A percentile compares a stretch with the other conserved stretches of the same genome.
Evolutionary conservation across 2,888 invertebrate genomes (phyloP).

Genomic region (Zaprionus obscuricornis): DNA sequence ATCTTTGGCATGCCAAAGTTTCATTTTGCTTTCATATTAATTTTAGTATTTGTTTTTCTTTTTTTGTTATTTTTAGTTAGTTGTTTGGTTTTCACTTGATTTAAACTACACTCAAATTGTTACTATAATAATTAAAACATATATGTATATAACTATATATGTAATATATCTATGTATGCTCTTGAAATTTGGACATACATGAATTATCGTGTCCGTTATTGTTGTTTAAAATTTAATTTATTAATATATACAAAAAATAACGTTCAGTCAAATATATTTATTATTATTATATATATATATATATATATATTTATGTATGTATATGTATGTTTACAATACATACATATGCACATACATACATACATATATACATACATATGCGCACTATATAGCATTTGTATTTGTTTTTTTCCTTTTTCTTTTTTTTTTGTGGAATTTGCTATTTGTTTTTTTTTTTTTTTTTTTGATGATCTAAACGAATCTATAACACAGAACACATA

Average conservation of each 20-base stretch:
- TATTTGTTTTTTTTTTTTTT: no score
- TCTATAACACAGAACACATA: conserved; percentile 45
- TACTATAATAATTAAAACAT: conserved; percentile 24
- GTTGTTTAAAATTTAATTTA: conserved; percentile 55
- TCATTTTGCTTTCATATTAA: no score
- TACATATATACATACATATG: conserved; percentile 2
- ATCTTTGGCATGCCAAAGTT: no score
- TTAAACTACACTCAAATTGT: conserved; percentile 25
- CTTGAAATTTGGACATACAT: conserved; percentile 44
- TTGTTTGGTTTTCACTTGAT: no score
- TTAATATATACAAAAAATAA: conserved; percentile 73
- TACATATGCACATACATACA: conserved; percentile 15
- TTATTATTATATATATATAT: conserved; percentile 7
- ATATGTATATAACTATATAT: not conserved
- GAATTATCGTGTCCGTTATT: conserved; percentile 13
- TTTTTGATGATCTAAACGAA: conserved; percentile 40
- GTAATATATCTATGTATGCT: conserved; percentile 7
- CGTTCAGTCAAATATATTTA: conserved; percentile 71
- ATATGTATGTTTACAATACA: no score
- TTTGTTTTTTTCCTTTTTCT: no score
- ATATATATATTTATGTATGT: conserved; percentile 21
- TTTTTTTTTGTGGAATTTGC: no score
- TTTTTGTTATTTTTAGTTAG: not conserved
- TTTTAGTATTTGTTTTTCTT: conserved; percentile 14
- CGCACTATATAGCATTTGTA: no score